Evolutionary conservation across 2,113 vertebrate species (phyloP), one percentile per base, ranked within the genome.

Genomic region (Falcunculus frontatus): DNA sequence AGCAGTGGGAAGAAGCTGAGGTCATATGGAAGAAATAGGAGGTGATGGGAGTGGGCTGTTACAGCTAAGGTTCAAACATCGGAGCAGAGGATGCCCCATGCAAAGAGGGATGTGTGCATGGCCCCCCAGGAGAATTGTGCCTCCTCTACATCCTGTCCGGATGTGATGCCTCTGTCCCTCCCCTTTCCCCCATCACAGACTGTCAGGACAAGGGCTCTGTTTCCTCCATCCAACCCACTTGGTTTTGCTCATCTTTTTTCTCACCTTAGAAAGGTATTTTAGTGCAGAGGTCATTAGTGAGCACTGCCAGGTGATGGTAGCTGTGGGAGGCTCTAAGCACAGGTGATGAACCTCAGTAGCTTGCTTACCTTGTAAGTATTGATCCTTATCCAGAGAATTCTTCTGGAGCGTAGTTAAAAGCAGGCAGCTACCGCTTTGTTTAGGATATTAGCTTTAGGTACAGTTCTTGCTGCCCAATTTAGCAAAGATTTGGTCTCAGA

Each of bases 101-200:
- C 29, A n/a, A 57, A 30, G 29, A 42, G 11, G 13, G 6, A 13
- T 10, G 10, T 23, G 63, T 44, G 49, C 57, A n/a, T 20, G 27
- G 33, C 8, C 7, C 10, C 7, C 11, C 62, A 22, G 72, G 63
- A 73, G 32, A 69, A 46, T 49, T 53, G 21, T 72, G 33, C 41
- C 57, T 37, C 20, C 22, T 68, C 46, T 7, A 1, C 12, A 7
- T 33, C n/a, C 50, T 7, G 1, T 16, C 27, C 12, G 4, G 22
- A 4, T 41, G 69, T 7, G 8, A 63, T 46, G 56, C 44, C 20
- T 81, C 52, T 22, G 6, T 63, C 42, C 37, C 35, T 62, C 11
- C 46, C 23, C 10, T 42, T 65, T 46, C 2, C 6, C 18, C 15
- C 32, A 9, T 17, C 0, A 0, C 0, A 65, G n/a, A 49, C 52